Evolutionary conservation across 2,113 vertebrate species (phyloP), one percentile per base, ranked within the genome.

Genomic region (Thryonomys swinderianus): DNA sequence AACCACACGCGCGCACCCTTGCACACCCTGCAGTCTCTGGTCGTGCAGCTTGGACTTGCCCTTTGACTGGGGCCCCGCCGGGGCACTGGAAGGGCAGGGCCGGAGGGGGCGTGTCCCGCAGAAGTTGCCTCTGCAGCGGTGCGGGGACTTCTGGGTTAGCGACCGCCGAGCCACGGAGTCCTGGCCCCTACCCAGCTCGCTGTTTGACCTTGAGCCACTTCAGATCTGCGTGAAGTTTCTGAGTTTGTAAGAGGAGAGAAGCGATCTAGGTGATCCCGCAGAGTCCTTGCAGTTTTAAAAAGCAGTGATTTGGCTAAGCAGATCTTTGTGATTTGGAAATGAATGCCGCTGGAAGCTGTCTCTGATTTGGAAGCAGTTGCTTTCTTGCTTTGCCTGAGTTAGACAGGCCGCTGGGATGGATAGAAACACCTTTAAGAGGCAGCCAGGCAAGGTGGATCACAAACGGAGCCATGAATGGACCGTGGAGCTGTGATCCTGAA

Each of bases 81-180:
- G 55, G 55, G 17, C 55, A 4, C 55, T 51, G 55, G 17, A 18
- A 20, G 17, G 55, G 55, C 55, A 17, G 67, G 16, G 7, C 66
- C 34, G 30, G 61, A 32, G 78, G 95, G 95, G 97, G 95, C 92
- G 96, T 95, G 97, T 83, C 97, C 96, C 2, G 81, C 59, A 2
- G 71, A 92, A 83, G 89, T 91, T 67, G 3, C n/a, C 55, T 53
- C 53, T 30, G 64, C 80, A 17, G 18, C 12, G 27, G 62, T 30
- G 85, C 20, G 16, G n/a, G 25, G 45, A 55, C 79, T 7, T 40
- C 0, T 4, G 55, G 84, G 73, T 51, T 51, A 74, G 67, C 73
- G 79, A 25, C 7, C 14, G 21, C 53, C 51, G 88, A 23, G 64
- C 85, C 67, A 27, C 42, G 12, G 86, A 62, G 85, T 1, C n/a